A percentile compares a stretch with the other conserved stretches of the same genome.
phyloP scores from a whole-genome alignment of 2,113 vertebrate genomes.

The Pogona vitticeps region DNA sequence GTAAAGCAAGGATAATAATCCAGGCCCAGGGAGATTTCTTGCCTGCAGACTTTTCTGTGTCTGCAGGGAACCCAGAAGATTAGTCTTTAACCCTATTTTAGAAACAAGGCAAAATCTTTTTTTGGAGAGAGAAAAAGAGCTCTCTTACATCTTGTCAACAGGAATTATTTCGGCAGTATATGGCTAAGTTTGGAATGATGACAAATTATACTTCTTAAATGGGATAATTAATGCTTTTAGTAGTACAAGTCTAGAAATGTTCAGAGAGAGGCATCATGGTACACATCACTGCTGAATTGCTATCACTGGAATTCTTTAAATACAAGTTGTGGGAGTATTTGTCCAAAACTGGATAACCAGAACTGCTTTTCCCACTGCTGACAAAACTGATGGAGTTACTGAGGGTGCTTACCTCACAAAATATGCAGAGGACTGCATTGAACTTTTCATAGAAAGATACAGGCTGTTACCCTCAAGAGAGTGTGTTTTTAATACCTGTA shows the following conservation, averaged over 20 bases:
- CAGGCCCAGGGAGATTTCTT: conserved; percentile 39
- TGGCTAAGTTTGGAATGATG: neutral
- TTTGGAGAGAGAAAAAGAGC: neutral
- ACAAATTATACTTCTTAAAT: neutral
- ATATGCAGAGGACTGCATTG: neutral
- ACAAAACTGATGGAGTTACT: neutral
- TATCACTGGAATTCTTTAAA: neutral
- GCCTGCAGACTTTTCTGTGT: conserved; percentile 8
- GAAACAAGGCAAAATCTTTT: conserved; percentile 10
- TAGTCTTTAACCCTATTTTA: neutral
- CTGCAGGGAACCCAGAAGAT: neutral
- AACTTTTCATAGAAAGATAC: neutral
- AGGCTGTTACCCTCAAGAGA: neutral
- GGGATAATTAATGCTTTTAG: neutral
- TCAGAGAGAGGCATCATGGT: neutral
- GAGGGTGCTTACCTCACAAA: neutral
- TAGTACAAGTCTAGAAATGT: neutral
- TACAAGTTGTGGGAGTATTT: no score
- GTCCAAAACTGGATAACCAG: no score
- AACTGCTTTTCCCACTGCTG: neutral
- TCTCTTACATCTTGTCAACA: conserved; percentile 22
- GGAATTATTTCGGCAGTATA: neutral
- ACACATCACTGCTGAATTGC: neutral
- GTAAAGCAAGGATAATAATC: conserved; percentile 64
- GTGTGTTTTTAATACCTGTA: no score